A percentile compares a stretch with the other conserved stretches of the same genome.
Conservation (phyloP, 2,797 vertebrate species). For the Paratrypauchen microcephalus region DNA sequence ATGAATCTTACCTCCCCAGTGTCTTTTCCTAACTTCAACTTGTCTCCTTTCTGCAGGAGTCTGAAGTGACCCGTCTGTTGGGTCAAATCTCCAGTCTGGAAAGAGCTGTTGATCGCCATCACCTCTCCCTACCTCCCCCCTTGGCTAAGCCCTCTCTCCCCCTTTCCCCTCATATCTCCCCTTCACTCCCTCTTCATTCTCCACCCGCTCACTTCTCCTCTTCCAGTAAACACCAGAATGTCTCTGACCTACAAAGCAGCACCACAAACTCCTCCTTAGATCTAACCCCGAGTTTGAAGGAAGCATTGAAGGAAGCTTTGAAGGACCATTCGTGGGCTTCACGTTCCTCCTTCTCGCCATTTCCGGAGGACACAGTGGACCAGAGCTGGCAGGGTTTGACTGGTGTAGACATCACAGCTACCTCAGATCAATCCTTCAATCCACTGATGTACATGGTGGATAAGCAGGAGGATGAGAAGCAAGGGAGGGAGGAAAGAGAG, state of each 20-base stretch:
- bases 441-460: conserved; percentile 79
- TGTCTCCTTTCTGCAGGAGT: conserved; percentile 69
- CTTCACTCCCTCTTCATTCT: background rate
- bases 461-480: conserved; percentile 6
- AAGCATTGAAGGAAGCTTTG: conserved; percentile 59
- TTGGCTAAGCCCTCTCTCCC: conserved; percentile 12
- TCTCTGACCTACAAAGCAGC: conserved; percentile 35
- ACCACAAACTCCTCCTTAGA: conserved; percentile 69
- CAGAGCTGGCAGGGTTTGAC: conserved; percentile 63
- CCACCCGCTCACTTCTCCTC: background rate
- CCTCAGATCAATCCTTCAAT: conserved; percentile 81
- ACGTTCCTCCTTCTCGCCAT: conserved; percentile 35
- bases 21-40: background rate
- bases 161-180: conserved; percentile 20
- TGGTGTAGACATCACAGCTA: conserved; percentile 44
- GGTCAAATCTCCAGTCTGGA: conserved; percentile 78
- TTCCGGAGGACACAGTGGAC: conserved; percentile 32
- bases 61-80: conserved; percentile 81
- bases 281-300: conserved; percentile 71
- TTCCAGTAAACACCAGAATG: background rate
- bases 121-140: conserved; percentile 25
- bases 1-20: background rate
- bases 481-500: conserved; percentile 14
- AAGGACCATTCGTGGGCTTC: conserved; percentile 47
- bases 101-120: conserved; percentile 67